Percentiles rank a stretch among this genome's conserved stretches.
Conservation (phyloP, 2,888 invertebrate species). For the Frankliniella fusca region DNA sequence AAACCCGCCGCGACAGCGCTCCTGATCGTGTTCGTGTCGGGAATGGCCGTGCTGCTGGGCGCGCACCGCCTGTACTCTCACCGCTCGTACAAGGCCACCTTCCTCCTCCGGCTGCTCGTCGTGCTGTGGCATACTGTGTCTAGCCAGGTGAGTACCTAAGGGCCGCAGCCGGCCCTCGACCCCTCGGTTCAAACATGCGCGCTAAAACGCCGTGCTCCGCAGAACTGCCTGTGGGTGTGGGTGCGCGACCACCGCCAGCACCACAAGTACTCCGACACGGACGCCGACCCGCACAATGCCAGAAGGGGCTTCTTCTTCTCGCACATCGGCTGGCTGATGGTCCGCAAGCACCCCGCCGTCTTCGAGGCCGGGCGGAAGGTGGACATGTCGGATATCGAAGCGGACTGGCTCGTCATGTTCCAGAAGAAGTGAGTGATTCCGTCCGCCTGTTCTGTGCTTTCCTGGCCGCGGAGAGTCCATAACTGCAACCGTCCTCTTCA, state of each 20-base stretch:
- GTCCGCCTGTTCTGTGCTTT: background rate
- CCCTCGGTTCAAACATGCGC: too few species aligned
- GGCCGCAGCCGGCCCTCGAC: background rate
- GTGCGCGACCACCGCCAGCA: conserved; percentile 76
- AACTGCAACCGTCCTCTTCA: conserved; percentile 42
- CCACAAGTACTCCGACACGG: conserved; percentile 70
- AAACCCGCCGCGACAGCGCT: background rate
- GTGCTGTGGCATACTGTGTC: conserved; percentile 9
- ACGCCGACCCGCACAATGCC: conserved; percentile 76
- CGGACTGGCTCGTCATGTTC: conserved; percentile 67
- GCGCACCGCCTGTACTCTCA: conserved; percentile 16
- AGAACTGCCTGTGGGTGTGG: conserved; percentile 74
- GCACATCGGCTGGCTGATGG: conserved; percentile 82
- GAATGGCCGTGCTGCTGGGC: background rate
- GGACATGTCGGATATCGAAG: conserved; percentile 70
- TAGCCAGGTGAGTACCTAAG: background rate
- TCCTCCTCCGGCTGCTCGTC: background rate
- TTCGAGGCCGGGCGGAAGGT: conserved; percentile 61
- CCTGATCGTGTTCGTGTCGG: background rate
- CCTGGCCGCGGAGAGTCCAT: too few species aligned
- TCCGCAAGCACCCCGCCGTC: conserved; percentile 72
- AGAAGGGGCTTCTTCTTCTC: conserved; percentile 81
- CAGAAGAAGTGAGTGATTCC: conserved; percentile 62
- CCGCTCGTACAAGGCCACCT: conserved; percentile 8
- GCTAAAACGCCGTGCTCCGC: conserved; percentile 34